Evolutionary conservation across 2,888 invertebrate species (phyloP).

Genomic region (Cantharis nigra): DNA sequence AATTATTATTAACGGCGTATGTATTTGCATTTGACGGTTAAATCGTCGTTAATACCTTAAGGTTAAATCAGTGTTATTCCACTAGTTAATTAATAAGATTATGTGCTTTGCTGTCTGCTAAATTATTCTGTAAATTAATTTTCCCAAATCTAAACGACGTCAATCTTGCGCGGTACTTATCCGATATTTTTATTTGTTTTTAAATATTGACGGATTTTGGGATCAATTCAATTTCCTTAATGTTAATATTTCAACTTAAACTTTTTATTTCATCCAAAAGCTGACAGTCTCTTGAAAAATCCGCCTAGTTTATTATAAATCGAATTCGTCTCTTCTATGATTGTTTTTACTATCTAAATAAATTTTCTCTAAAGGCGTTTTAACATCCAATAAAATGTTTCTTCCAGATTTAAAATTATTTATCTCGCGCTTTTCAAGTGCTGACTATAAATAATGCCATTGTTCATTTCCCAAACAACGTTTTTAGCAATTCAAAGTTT

Average conservation of each 20-base stretch:
- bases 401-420: background rate
- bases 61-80: background rate
- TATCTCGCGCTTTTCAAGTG: background rate
- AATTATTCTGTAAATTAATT: background rate
- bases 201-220: background rate
- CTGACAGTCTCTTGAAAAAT: background rate
- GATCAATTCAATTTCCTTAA: background rate
- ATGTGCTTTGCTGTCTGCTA: slow-evolving; percentile 2
- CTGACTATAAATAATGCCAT: background rate
- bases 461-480: background rate
- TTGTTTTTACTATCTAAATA: background rate
- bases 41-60: background rate
- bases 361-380: background rate
- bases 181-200: background rate
- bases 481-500: background rate
- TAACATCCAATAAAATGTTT: background rate
- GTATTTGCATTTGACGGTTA: background rate
- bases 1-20: background rate
- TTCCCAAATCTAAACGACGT: background rate
- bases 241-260: background rate
- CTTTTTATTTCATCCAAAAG: background rate
- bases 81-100: slow-evolving; percentile 2
- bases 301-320: background rate
- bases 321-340: background rate
- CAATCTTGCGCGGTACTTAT: background rate